A percentile compares a stretch with the other conserved stretches of the same genome.
phyloP scores from a whole-genome alignment of 2,888 invertebrate genomes.

The Andrena haemorrhoa region DNA sequence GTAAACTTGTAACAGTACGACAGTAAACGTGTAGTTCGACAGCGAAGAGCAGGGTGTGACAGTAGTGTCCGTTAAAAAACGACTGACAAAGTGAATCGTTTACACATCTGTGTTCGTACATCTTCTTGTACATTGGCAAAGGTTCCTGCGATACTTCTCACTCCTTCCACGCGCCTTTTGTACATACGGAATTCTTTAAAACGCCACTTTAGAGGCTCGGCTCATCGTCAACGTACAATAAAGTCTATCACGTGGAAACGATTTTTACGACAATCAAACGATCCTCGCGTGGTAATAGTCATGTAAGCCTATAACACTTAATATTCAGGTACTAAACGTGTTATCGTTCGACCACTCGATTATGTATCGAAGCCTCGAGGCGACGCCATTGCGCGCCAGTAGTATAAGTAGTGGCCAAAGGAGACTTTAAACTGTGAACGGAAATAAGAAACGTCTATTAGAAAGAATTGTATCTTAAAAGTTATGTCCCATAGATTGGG shows the following conservation, averaged over 20 bases:
- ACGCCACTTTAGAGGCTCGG: not conserved
- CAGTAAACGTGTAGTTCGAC: constrained; percentile 10
- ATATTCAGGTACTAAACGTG: constrained; percentile 70
- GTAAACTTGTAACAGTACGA: constrained; percentile 1
- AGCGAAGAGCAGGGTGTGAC: constrained; percentile 14
- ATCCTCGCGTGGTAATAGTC: constrained; percentile 28
- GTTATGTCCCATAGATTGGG: no score
- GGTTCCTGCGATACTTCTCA: not conserved
- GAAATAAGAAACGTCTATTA: no score
- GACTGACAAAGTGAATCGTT: constrained; percentile 4
- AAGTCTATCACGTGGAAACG: constrained; percentile 31
- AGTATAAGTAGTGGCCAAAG: constrained; percentile 27
- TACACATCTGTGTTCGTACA: not conserved
- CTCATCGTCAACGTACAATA: constrained; percentile 10
- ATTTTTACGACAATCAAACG: constrained; percentile 34
- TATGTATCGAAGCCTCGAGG: constrained; percentile 32
- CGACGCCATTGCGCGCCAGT: constrained; percentile 41
- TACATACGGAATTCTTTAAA: not conserved
- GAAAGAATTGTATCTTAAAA: no score
- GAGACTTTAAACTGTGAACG: no score
- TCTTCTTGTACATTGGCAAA: not conserved
- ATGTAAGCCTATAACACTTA: constrained; percentile 63
- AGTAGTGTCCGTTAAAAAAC: constrained; percentile 4
- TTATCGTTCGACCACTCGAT: constrained; percentile 52
- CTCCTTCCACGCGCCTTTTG: not conserved